Evolutionary conservation across 1,140 invertebrate species (phyloP), one percentile per base, ranked within the genome.

Genomic region (Zaprionus gabonicus): DNA sequence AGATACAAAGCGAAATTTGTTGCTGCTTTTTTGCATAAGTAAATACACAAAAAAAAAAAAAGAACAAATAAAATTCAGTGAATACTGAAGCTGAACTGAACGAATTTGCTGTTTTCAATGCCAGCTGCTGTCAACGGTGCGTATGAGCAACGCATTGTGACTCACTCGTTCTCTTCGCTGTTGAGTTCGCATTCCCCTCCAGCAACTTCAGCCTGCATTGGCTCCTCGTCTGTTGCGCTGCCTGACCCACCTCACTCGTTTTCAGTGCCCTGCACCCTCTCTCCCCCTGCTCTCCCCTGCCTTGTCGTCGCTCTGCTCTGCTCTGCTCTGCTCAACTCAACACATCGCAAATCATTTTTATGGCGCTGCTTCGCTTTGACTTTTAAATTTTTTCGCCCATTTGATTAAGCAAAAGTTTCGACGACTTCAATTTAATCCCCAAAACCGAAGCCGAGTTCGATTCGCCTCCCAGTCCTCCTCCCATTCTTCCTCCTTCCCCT

Each of bases 141-240:
- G 82, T 76, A 86, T 86, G 72, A 74, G 79, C 68, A 81, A 81
- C 84, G 63, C 58, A 55, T 20, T 62, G 36, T 74, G 75, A 78
- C 56, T 65, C 78, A 80, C 60, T 46, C 23, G 56, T 44, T 7
- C 55, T 41, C 31, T 44, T 7, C 55, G 31, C 31, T 28, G 17
- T 15, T 3, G 9, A 17, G 17, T 20, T 34, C 38, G 15, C 28
- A 31, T 15, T 38, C 31, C 3, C 10, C 12, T 28, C 23, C n/a
- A 6, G 0, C 6, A 15, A 25, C 34, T 31, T 53, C 67, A 69
- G 25, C 46, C 44, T 25, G 63, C 59, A 41, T 41, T 34, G 31
- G 36, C 34, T 7, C 41, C 34, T 7, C 41, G 41, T 20, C 25
- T 70, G 44, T 34, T 57, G 41, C 41, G n/a, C 41, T 46, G 41